Evolutionary conservation across 1,140 invertebrate species (phyloP), one percentile per base, ranked within the genome.

Genomic region (Oscheius sp.): DNA sequence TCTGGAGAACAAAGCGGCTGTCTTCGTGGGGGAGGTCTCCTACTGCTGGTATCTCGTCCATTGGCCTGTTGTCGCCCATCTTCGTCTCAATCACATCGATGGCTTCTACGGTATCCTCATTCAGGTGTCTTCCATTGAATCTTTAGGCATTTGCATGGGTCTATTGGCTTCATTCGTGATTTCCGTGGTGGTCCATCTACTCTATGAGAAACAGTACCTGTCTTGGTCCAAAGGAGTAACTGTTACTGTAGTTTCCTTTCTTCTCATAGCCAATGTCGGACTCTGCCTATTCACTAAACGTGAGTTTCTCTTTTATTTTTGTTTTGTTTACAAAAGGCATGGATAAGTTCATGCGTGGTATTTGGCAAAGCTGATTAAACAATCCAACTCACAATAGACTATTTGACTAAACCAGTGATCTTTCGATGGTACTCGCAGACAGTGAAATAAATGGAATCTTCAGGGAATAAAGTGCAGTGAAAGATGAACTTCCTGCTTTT

Each of bases 1-100:
- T 7, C 49, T 55, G 4, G 49, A 55, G 23, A 55, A 55, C 23
- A 4, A 23, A 4, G 15, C 28, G 7, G 7, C 28, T 4, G 49
- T 55, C 7, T 55, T 23, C 23, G 7, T 55, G 15, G 49, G 49
- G 23, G 49, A 55, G 23, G 23, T 55, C 23, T 55, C 49, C 49
- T 55, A 55, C 23, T 55, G 49, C 28, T 55, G 49, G 49, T 55
- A 55, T 55, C 49, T 55, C 49, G 49, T 55, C 23, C 49, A 55
- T 55, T 55, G 49, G 49, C 49, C 49, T 7, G 49, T 55, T 15
- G 49, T 55, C 4, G 49, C 49, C 4, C 49, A 13, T 7, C 23
- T 7, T 7, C 15, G 28, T 20, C 15, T 55, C 4, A 55, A 55
- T 23, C 4, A 4, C 7, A 13, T 7, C 49, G 23, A 23, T 13